These are phyloP conservation scores for Paramuricea clavata DNA, from an alignment of 92 coral and sea anemone species.

Conservation along the genomic window DNA sequence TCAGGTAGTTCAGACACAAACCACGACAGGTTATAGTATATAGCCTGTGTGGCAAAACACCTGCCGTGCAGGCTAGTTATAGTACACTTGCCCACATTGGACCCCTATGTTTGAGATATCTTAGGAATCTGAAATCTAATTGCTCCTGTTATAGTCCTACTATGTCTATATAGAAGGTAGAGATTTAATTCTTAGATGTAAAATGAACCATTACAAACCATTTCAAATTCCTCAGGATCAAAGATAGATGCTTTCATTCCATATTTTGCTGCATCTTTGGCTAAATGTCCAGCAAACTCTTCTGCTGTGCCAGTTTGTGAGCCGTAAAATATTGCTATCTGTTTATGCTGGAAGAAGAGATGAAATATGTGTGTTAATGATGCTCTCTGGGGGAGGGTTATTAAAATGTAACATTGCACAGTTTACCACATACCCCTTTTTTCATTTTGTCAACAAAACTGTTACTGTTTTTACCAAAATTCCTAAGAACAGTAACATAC, in stretches of 20 bases:
- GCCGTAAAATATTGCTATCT: slow-evolving; percentile 96
- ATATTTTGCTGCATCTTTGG: slow-evolving; percentile 97
- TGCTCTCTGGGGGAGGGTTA: no score
- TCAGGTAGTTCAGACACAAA: no score
- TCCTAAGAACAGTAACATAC: not conserved
- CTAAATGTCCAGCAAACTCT: slow-evolving; percentile 95
- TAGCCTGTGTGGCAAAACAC: no score
- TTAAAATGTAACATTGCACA: not conserved
- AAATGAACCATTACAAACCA: slow-evolving; percentile 62
- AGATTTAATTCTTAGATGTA: no score
- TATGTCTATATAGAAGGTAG: no score
- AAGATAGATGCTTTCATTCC: slow-evolving; percentile 87
- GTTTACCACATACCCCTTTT: slow-evolving; percentile 82
- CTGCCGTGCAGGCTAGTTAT: no score
- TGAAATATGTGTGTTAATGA: not conserved
- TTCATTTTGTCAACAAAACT: slow-evolving; percentile 98
- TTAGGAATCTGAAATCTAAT: no score
- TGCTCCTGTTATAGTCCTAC: not conserved
- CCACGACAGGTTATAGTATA: no score
- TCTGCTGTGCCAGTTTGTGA: slow-evolving; percentile 99
- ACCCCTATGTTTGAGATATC: no score
- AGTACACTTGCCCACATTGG: no score
- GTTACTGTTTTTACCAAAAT: slow-evolving; percentile 64
- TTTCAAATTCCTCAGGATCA: slow-evolving; percentile 98
- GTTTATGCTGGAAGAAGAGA: slow-evolving; percentile 73